These are phyloP conservation scores for Elmis aenea DNA, from an alignment of 2,888 invertebrate genomes.

Conservation along the genomic window DNA sequence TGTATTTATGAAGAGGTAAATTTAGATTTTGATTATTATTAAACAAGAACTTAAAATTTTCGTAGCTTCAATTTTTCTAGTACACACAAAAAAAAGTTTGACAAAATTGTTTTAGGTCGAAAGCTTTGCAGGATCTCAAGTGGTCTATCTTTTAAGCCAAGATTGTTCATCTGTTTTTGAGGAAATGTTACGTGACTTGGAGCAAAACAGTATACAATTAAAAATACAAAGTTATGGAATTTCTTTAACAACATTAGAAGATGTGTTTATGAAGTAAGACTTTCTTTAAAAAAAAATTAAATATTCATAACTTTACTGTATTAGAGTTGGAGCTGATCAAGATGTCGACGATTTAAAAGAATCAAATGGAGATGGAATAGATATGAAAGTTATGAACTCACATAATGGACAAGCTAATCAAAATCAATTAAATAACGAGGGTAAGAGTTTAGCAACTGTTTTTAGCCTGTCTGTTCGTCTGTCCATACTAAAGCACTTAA, in stretches of 20 bases:
- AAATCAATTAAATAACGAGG: conserved; percentile 12
- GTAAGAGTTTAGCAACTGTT: too few relatives aligned
- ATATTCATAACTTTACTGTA: conserved; percentile 1
- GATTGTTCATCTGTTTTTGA: conserved; percentile 60
- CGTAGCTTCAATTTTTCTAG: too few relatives aligned
- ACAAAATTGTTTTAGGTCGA: conserved; percentile 45
- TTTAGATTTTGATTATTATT: too few relatives aligned
- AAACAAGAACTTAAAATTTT: too few relatives aligned
- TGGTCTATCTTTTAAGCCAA: conserved; percentile 65
- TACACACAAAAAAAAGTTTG: too few relatives aligned
- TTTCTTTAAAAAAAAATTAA: conserved; percentile 1
- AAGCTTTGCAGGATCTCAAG: conserved; percentile 71
- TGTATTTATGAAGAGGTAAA: too few relatives aligned
- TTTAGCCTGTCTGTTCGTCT: too few relatives aligned
- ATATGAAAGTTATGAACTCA: conserved; percentile 9
- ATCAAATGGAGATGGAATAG: conserved; percentile 22
- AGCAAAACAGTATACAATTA: conserved; percentile 53
- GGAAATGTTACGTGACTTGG: conserved; percentile 63
- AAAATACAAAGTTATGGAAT: conserved; percentile 76
- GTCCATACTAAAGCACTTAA: too few relatives aligned
- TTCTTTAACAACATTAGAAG: conserved; percentile 81
- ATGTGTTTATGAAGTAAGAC: conserved; percentile 76
- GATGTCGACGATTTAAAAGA: conserved; percentile 4
- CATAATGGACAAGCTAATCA: conserved; percentile 20
- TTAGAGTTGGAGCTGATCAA: conserved; percentile 30